phyloP scores from a whole-genome alignment of 2,113 vertebrate genomes.

The Glaucidium brasilianum region DNA sequence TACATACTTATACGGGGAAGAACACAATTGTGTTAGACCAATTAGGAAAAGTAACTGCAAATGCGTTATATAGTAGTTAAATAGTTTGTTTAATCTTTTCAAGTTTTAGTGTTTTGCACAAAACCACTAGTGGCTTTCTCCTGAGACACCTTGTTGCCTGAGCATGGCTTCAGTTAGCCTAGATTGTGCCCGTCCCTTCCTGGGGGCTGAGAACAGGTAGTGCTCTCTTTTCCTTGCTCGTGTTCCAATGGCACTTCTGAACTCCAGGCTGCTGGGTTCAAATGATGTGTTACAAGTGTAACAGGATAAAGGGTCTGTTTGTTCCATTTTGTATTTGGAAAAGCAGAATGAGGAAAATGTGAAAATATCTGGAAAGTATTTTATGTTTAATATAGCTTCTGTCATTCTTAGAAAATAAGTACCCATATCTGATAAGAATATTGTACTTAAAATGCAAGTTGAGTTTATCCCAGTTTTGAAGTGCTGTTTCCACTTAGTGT shows the following conservation, averaged over 20 bases:
- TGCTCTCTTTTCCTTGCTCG: background rate
- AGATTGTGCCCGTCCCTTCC: background rate
- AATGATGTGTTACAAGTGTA: background rate
- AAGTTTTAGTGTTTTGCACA: background rate
- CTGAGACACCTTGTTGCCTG: background rate
- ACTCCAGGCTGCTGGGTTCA: background rate
- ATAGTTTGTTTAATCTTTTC: fast-evolving
- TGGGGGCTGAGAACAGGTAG: too few relatives aligned
- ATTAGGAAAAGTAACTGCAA: background rate
- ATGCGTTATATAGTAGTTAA: background rate
- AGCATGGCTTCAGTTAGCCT: background rate
- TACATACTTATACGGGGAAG: background rate
- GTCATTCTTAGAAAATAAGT: background rate
- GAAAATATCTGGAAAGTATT: background rate
- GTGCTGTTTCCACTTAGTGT: background rate
- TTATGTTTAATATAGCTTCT: background rate
- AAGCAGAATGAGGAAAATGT: background rate
- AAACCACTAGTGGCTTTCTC: background rate
- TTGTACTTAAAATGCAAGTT: background rate
- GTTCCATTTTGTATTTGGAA: background rate
- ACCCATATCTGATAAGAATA: background rate
- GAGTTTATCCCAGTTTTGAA: background rate
- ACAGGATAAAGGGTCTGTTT: background rate
- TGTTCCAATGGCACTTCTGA: background rate
- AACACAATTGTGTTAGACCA: background rate